Evolutionary conservation across 2,888 invertebrate species (phyloP), one percentile per base, ranked within the genome.

Genomic region (Phania funesta): DNA sequence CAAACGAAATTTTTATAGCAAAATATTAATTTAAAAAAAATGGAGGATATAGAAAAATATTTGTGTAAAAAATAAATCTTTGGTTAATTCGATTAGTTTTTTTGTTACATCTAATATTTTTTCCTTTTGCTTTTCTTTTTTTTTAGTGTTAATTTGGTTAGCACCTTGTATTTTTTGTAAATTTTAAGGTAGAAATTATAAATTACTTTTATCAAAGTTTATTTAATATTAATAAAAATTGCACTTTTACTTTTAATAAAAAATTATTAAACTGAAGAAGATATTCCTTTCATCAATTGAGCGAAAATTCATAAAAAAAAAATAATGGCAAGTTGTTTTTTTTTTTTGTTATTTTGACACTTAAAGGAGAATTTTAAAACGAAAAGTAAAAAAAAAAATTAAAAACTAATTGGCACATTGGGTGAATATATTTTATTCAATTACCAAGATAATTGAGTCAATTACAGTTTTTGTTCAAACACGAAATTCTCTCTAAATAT

Each of bases 1-100:
- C 4, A 46, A 62, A n/a, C n/a, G n/a, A 22, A 62, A 29, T 48
- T 64, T 44, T 11, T 18, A 18, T 50, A 54, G 29, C 44, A 70
- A 70, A 46, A 56, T 46, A 56, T 58, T 29, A 29, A 50, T 56
- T 65, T 64, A 70, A 54, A 41, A 62, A 73, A 32, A 41, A 16
- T 16, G 41, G 16, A 24, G n/a, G 8, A 22, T 48, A 29, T 50
- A 56, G 32, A 56, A 75, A 80, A 71, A 67, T 46, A 67, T 50
- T 60, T 60, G 5, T 68, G n/a, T 68, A 26, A 70, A 65, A 75
- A 77, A 64, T 70, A 80, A 78, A 81, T 83, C 80, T 85, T 83
- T 83, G 77, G 79, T 86, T 85, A 82, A 84, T 83, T 85, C 85
- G 85, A 84, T 86, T 86, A 82, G 79, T 85, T 84, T 56, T 62